phyloP scores from a whole-genome alignment of 2,888 invertebrate species.

The Argyra leucocephala region DNA sequence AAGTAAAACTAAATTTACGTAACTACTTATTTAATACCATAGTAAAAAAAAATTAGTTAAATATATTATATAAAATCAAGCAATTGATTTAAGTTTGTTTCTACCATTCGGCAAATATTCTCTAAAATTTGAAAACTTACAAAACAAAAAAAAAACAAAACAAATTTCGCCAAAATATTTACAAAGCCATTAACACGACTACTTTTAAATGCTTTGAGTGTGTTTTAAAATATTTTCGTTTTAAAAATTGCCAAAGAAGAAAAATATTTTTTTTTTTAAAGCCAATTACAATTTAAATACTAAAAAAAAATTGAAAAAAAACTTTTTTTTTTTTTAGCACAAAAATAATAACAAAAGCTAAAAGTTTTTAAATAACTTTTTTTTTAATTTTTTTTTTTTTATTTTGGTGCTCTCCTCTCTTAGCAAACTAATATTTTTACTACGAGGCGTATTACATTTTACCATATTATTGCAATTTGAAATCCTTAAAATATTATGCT shows the following conservation, averaged over 20 bases:
- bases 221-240: neutral
- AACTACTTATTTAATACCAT: too few species aligned
- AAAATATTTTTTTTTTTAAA: neutral
- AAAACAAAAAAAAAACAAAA: neutral
- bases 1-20: neutral
- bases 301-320: neutral
- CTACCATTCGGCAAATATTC: neutral
- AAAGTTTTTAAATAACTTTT: neutral
- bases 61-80: neutral
- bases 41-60: neutral
- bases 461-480: too few species aligned
- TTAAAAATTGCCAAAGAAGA: neutral
- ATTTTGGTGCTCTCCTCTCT: neutral
- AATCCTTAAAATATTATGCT: too few species aligned
- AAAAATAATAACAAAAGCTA: slow-evolving; percentile 6
- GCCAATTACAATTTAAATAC: neutral
- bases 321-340: neutral
- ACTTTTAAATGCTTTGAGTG: neutral
- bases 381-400: neutral
- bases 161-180: neutral
- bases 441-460: too few species aligned
- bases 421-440: too few species aligned
- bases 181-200: slow-evolving; percentile 6
- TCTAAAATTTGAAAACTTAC: neutral
- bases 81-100: neutral